phyloP scores from a whole-genome alignment of 2,797 vertebrate genomes.

The Danionella dracula region DNA sequence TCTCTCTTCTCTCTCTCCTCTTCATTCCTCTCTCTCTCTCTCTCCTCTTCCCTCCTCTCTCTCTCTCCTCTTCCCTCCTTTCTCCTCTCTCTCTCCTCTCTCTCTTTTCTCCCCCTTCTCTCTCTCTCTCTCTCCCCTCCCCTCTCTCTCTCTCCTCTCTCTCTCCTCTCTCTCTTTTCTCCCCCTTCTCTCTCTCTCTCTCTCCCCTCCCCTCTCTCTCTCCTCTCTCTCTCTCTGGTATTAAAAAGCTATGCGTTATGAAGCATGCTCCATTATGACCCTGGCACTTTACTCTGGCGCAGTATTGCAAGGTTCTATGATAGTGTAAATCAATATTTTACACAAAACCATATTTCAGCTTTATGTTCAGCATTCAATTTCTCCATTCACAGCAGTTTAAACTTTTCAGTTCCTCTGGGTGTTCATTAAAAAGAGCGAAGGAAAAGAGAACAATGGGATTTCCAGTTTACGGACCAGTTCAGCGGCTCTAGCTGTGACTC shows the following conservation, averaged over 20 bases:
- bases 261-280: conserved; percentile 25
- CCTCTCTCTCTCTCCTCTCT: no score
- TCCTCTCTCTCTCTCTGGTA: no score
- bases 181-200: no score
- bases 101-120: no score
- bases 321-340: conserved; percentile 38
- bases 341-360: conserved; percentile 38
- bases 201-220: no score
- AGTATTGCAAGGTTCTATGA: not conserved
- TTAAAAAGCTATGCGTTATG: conserved; percentile 25
- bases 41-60: no score
- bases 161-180: no score
- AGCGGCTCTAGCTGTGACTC: not conserved
- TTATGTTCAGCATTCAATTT: conserved; percentile 24
- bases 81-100: no score
- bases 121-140: no score
- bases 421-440: not conserved
- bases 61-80: no score
- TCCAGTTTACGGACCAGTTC: conserved; percentile 8
- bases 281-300: not conserved
- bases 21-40: no score
- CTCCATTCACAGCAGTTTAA: conserved; percentile 33
- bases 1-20: no score
- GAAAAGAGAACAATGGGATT: not conserved
- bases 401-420: conserved; percentile 12